Evolutionary conservation across 2,113 vertebrate genomes (phyloP), one percentile per base, ranked within the genome.

Genomic region (Scopus umbretta): DNA sequence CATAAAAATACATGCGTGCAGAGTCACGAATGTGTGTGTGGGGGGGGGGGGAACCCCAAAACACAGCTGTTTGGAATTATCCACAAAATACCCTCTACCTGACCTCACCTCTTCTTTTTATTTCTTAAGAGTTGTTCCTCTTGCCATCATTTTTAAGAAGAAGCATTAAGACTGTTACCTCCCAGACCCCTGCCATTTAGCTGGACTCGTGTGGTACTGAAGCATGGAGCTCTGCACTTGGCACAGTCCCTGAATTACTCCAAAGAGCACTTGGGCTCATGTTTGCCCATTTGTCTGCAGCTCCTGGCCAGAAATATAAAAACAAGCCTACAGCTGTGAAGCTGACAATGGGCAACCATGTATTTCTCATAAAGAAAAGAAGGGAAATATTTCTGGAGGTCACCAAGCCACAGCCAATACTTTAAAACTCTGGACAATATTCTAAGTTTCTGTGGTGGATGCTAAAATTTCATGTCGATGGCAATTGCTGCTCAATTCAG

Each of bases 321-420:
- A 13, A 1, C 8, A 71, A 7, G 12, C 0, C 0, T 21, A 38
- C 3, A 27, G 43, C 42, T 53, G 14, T 34, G 49, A 84, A 84
- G 30, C 14, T 74, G 50, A 15, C 18, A 80, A 53, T 19, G 17
- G 38, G 22, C n/a, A 63, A 3, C 55, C 53, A 13, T 15, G 16
- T 38, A 22, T 7, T 25, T 26, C 59, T 78, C 23, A 32, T 7
- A 13, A 80, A 88, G 15, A n/a, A 79, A 49, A 62, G 25, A 56
- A 71, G 27, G 21, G 8, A 45, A 79, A 18, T 53, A 22, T 70
- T 93, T 66, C 16, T 16, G 29, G 29, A 55, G 17, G 34, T 42
- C 61, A 53, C 7, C 7, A n/a, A 80, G 43, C 16, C 22, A 26
- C 47, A 74, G 38, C 7, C 7, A 2, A 10, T 49, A 78, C 11